phyloP scores from a whole-genome alignment of 1,140 invertebrate genomes.

The Colletes gigas region DNA sequence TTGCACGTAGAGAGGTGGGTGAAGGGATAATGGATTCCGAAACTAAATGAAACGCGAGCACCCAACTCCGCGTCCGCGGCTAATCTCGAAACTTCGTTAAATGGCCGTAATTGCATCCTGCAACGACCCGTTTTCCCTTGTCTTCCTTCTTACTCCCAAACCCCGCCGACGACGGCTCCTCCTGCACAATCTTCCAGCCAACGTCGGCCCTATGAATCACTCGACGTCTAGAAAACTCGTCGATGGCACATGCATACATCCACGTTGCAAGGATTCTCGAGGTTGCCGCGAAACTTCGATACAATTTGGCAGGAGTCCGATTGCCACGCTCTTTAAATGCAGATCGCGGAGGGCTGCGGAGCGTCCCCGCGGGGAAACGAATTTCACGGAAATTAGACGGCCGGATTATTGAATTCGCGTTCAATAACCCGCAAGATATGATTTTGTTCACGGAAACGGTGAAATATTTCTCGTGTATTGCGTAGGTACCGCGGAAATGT shows the following conservation, averaged over 20 bases:
- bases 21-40: slow-evolving; percentile 77
- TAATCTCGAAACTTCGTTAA: slow-evolving; percentile 79
- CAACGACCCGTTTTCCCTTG: slow-evolving; percentile 54
- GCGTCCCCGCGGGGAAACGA: slow-evolving; percentile 10
- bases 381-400: slow-evolving; percentile 31
- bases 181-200: slow-evolving; percentile 27
- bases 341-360: slow-evolving; percentile 1
- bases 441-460: background rate
- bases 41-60: slow-evolving; percentile 76
- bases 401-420: background rate
- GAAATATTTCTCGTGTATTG: too few relatives aligned
- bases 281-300: slow-evolving; percentile 45
- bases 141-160: slow-evolving; percentile 33
- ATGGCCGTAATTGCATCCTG: slow-evolving; percentile 76
- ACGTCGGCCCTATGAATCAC: slow-evolving; percentile 23
- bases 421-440: background rate
- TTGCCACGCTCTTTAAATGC: slow-evolving; percentile 52
- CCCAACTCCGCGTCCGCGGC: slow-evolving; percentile 61
- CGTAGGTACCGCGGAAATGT: too few relatives aligned
- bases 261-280: slow-evolving; percentile 20
- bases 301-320: slow-evolving; percentile 60
- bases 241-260: slow-evolving; percentile 40
- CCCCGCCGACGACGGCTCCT: too few relatives aligned
- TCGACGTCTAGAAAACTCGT: slow-evolving; percentile 42
- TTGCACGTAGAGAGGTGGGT: slow-evolving; percentile 33